Evolutionary conservation across 2,797 vertebrate species (phyloP).

Genomic region (Neolamprologus multifasciatus): DNA sequence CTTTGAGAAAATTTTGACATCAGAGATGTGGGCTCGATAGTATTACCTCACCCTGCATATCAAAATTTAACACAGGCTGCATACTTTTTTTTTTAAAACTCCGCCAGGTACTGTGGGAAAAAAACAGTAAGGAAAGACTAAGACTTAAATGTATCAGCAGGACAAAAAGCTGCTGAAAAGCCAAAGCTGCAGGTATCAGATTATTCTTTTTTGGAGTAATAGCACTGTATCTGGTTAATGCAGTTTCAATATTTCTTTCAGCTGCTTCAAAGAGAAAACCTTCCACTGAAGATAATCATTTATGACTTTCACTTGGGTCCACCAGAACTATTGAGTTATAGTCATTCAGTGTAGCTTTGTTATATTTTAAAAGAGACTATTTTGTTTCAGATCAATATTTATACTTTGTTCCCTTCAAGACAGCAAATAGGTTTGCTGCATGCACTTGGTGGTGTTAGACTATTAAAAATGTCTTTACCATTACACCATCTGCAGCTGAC

Average conservation of each 20-base stretch:
- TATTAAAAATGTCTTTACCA: slow-evolving; percentile 4
- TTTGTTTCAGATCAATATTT: slow-evolving; percentile 2
- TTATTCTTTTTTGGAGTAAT: not conserved
- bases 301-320: not conserved
- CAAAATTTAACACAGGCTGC: not conserved
- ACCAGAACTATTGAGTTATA: not conserved
- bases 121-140: not conserved
- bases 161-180: not conserved
- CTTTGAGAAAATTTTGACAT: not conserved
- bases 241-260: not conserved
- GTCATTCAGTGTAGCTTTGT: not conserved
- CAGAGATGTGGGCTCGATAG: not conserved
- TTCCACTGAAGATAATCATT: slow-evolving; percentile 23
- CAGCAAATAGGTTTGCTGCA: slow-evolving; percentile 1
- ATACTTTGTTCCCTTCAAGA: not conserved
- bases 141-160: not conserved
- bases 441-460: not conserved
- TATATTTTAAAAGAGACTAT: not conserved
- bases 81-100: not conserved
- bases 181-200: not conserved
- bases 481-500: not conserved
- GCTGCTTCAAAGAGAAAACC: slow-evolving; percentile 24
- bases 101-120: not conserved
- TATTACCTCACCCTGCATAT: not conserved
- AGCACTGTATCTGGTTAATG: not conserved